These are phyloP conservation scores for Eucriotettix oculatus DNA, from an alignment of 2,888 invertebrate genomes.

Conservation along the genomic window DNA sequence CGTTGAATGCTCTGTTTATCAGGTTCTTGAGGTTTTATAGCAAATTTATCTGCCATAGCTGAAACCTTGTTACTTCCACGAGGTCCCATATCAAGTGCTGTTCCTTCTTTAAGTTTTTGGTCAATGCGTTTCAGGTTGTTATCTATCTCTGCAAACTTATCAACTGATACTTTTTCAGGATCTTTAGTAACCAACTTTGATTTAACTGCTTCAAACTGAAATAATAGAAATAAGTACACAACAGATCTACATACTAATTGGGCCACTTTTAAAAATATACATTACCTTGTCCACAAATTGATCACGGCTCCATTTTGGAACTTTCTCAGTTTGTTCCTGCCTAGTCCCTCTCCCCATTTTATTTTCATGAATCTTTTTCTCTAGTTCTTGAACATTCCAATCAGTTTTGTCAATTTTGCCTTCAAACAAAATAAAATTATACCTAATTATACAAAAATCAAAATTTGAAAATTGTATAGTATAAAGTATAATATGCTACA, in stretches of 20 bases:
- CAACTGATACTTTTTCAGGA: slow-evolving; percentile 37
- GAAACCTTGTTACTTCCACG: slow-evolving; percentile 63
- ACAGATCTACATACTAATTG: background rate
- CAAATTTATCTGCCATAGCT: slow-evolving; percentile 67
- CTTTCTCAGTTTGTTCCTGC: slow-evolving; percentile 45
- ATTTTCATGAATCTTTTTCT: slow-evolving; percentile 71
- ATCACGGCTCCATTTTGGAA: slow-evolving; percentile 83
- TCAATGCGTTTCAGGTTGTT: slow-evolving; percentile 52
- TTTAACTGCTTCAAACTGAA: slow-evolving; percentile 49
- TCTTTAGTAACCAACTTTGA: slow-evolving; percentile 33
- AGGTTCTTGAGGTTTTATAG: slow-evolving; percentile 34
- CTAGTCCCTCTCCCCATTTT: slow-evolving; percentile 42
- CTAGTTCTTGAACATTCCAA: slow-evolving; percentile 83
- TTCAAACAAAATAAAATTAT: slow-evolving; percentile 14
- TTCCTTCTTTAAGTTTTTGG: slow-evolving; percentile 61
- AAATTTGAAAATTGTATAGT: background rate
- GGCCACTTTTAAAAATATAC: background rate
- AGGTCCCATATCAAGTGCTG: slow-evolving; percentile 42
- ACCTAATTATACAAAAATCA: background rate
- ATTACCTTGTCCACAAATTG: slow-evolving; percentile 36
- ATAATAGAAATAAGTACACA: slow-evolving; percentile 1
- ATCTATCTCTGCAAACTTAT: slow-evolving; percentile 56
- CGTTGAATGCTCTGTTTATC: slow-evolving; percentile 29
- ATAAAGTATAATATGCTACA: background rate
- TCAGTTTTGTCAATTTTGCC: slow-evolving; percentile 75